Conservation (phyloP, 2,797 vertebrate genomes). For the Trematomus bernacchii region DNA sequence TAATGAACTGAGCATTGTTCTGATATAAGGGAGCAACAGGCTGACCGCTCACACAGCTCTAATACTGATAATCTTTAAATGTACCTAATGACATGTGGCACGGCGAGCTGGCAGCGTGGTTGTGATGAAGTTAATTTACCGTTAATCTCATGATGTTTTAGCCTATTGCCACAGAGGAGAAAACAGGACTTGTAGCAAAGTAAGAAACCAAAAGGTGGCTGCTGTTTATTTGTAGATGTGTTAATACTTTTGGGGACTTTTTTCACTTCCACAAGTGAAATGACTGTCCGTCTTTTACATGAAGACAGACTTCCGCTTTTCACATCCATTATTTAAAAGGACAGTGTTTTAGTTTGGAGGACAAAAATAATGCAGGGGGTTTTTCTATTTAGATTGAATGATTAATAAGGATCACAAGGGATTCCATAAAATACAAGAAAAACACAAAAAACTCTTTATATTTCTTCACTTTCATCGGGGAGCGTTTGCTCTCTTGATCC, state of each 20-base stretch:
- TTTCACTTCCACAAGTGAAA: constrained; percentile 24
- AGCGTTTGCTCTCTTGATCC: background rate
- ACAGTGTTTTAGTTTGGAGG: constrained; percentile 50
- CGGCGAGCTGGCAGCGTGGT: constrained; percentile 8
- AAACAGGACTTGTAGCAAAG: background rate
- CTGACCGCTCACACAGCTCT: constrained; percentile 1
- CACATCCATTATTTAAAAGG: constrained; percentile 50
- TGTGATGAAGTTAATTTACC: constrained; percentile 47
- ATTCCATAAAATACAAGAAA: constrained; percentile 10
- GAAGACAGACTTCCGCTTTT: constrained; percentile 7
- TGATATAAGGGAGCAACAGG: background rate
- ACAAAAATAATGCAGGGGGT: constrained; percentile 49
- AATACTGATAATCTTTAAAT: constrained; percentile 34
- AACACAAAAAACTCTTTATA: background rate
- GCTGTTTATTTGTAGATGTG: constrained; percentile 6
- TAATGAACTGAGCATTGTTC: background rate
- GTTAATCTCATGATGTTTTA: constrained; percentile 53
- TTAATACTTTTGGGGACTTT: background rate
- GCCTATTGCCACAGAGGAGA: background rate
- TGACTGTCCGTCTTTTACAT: constrained; percentile 7
- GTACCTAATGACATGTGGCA: constrained; percentile 23
- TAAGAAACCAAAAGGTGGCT: background rate
- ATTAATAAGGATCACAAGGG: constrained; percentile 41
- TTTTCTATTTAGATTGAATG: constrained; percentile 47
- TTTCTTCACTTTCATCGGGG: background rate